Evolutionary conservation across 2,113 vertebrate genomes (phyloP).

Genomic region (Alouatta palliata): DNA sequence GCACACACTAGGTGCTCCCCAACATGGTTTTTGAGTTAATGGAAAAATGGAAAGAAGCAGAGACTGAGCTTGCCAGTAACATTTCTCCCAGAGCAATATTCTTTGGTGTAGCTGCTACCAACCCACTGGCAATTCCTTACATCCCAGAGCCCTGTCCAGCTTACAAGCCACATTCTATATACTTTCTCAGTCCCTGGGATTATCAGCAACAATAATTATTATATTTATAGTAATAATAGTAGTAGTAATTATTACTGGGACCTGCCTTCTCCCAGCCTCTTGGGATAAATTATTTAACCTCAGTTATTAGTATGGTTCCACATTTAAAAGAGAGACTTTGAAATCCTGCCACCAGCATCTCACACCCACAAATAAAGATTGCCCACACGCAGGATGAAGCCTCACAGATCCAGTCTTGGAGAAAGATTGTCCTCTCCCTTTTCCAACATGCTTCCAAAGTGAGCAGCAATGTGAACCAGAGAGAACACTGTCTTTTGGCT

Average conservation of each 20-base stretch:
- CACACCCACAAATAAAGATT: neutral
- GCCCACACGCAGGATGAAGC: fast-evolving
- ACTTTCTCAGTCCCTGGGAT: neutral
- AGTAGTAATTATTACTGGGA: too few species aligned
- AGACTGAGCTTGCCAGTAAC: neutral
- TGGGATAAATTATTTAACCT: too few species aligned
- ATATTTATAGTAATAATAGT: too few species aligned
- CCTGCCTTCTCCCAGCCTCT: too few species aligned
- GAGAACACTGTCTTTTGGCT: neutral
- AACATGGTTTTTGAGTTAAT: neutral
- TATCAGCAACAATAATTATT: neutral
- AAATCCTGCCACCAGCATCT: neutral
- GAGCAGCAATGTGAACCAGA: neutral
- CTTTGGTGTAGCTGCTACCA: neutral
- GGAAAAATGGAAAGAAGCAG: neutral
- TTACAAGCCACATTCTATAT: neutral
- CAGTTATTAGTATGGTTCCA: neutral
- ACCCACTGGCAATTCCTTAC: neutral
- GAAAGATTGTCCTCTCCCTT: neutral
- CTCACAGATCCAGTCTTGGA: neutral
- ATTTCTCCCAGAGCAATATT: neutral
- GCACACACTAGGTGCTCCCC: fast-evolving
- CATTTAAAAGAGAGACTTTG: neutral
- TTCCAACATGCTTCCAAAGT: neutral
- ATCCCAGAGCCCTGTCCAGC: neutral